Percentiles rank a stretch among this genome's conserved stretches.
phyloP scores from a whole-genome alignment of 2,113 vertebrate genomes.

The Columba janthina region DNA sequence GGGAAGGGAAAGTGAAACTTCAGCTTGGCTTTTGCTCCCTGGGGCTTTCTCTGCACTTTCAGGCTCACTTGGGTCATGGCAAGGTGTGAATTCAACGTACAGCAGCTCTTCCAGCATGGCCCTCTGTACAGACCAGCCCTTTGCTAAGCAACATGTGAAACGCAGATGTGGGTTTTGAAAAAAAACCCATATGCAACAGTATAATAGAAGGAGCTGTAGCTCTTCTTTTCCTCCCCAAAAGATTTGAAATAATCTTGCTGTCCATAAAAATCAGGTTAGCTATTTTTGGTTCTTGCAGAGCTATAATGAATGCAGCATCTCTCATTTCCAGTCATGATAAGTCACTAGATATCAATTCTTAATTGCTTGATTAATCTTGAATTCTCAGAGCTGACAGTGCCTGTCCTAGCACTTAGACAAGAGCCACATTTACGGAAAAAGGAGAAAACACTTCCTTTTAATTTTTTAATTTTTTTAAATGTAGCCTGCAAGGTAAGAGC shows the following conservation, averaged over 20 bases:
- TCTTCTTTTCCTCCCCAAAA: neutral
- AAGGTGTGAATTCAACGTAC: neutral
- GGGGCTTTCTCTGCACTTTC: neutral
- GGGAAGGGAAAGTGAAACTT: slow-evolving; percentile 31
- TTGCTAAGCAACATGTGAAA: neutral
- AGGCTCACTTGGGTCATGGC: neutral
- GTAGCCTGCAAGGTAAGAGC: neutral
- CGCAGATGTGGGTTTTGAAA: neutral
- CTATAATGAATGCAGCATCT: slow-evolving; percentile 16
- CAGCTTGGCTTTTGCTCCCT: neutral
- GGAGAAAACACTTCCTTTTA: neutral
- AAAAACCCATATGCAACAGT: neutral
- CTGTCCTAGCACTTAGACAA: neutral
- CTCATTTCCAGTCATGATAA: slow-evolving; percentile 25
- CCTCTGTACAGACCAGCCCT: neutral
- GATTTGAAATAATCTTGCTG: slow-evolving; percentile 14
- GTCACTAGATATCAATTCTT: slow-evolving; percentile 46
- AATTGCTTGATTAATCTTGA: slow-evolving; percentile 56
- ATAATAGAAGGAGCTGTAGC: neutral
- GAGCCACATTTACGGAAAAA: neutral
- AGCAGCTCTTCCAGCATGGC: neutral
- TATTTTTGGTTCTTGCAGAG: slow-evolving; percentile 24
- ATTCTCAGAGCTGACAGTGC: slow-evolving; percentile 31
- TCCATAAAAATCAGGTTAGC: slow-evolving; percentile 51
- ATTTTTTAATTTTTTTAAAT: neutral